phyloP scores from a whole-genome alignment of 1,140 invertebrate genomes.

The Drosophila guanche region DNA sequence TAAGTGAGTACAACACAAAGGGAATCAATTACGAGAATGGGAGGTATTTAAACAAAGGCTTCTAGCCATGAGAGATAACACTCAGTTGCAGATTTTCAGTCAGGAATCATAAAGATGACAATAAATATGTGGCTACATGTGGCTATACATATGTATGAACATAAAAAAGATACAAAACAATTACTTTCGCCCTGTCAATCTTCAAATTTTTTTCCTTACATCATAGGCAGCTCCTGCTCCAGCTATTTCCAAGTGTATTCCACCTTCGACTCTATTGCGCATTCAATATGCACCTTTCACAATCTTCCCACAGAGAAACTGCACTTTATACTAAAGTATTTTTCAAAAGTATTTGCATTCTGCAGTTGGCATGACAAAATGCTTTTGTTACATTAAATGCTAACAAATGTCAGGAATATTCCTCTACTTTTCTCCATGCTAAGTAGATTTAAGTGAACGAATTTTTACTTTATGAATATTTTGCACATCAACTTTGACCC shows the following conservation, averaged over 20 bases:
- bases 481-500: slow-evolving; percentile 9
- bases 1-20: not conserved
- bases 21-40: too few relatives aligned
- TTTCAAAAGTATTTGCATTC: slow-evolving; percentile 39
- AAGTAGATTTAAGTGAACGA: not conserved
- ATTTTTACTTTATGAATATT: slow-evolving; percentile 8
- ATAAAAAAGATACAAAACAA: too few relatives aligned
- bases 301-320: not conserved
- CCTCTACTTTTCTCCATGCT: not conserved
- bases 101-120: too few relatives aligned
- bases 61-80: too few relatives aligned
- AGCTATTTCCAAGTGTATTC: slow-evolving; percentile 1
- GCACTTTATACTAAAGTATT: slow-evolving; percentile 25
- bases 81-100: too few relatives aligned
- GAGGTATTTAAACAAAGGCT: too few relatives aligned
- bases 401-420: slow-evolving; percentile 32
- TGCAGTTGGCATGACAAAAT: slow-evolving; percentile 50
- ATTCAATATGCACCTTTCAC: not conserved
- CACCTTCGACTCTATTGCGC: not conserved
- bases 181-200: too few relatives aligned
- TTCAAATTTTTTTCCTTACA: too few relatives aligned
- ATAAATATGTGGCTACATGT: too few relatives aligned
- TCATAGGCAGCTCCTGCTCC: too few relatives aligned
- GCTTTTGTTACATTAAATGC: slow-evolving; percentile 44
- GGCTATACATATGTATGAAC: too few relatives aligned